phyloP scores from a whole-genome alignment of 2,888 invertebrate species.

The Eustalomyia histrio region DNA sequence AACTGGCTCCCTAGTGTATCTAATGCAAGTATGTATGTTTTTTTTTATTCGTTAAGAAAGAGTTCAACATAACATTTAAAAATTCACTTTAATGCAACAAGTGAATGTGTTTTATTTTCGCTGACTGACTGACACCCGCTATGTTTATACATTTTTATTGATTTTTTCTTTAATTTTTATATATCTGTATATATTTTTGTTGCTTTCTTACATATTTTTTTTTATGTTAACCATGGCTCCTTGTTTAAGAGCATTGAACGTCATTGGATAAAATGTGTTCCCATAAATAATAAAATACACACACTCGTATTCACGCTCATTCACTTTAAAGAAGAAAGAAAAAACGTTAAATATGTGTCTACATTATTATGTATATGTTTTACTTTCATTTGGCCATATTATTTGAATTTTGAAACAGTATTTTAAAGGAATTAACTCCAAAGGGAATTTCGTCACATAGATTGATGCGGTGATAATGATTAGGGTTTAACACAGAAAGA shows the following conservation, averaged over 20 bases:
- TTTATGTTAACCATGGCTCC: conserved; percentile 53
- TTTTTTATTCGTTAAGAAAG: conserved; percentile 28
- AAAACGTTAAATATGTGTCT: conserved; percentile 57
- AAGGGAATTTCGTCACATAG: neutral
- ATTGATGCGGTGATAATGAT: neutral
- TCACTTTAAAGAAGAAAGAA: conserved; percentile 30
- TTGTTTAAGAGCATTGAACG: conserved; percentile 61
- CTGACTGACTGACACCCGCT: conserved; percentile 62
- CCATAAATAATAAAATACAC: conserved; percentile 53
- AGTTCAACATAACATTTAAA: conserved; percentile 47
- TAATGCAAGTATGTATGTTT: neutral
- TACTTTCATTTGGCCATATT: conserved; percentile 18
- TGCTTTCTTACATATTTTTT: conserved; percentile 46
- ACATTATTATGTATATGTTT: conserved; percentile 30
- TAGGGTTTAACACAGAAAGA: no score
- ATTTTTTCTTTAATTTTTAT: conserved; percentile 44
- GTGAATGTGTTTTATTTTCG: conserved; percentile 62
- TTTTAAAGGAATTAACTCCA: neutral
- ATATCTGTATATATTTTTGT: neutral
- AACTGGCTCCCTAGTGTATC: neutral
- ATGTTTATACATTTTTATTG: conserved; percentile 62
- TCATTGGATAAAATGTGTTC: conserved; percentile 64
- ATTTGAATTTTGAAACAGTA: conserved; percentile 7
- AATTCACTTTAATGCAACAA: conserved; percentile 57
- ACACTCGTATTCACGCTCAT: conserved; percentile 19